Evolutionary conservation across 1,140 invertebrate genomes (phyloP), one percentile per base, ranked within the genome.

Genomic region (Drosophila triauraria): DNA sequence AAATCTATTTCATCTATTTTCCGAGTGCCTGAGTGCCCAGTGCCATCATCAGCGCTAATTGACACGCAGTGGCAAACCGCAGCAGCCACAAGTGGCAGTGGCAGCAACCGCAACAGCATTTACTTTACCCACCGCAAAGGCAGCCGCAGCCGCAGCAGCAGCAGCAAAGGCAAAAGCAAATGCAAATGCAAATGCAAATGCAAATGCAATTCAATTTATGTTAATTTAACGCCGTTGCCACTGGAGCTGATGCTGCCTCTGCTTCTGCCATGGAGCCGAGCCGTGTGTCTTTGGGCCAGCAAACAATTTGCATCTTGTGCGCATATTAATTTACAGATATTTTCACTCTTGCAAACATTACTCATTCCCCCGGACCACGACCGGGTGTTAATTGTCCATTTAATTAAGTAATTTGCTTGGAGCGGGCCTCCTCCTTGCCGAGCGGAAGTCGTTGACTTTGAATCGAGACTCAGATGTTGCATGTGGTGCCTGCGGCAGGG

Each of bases 121-220:
- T 68, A 77, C 74, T 69, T 54, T 54, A 35, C 32, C 40, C 17
- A 65, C 62, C 62, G 62, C 40, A 64, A 54, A 54, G 84, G 58
- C 83, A 70, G 77, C 79, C 67, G 70, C 63, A 79, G 62, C 69
- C 83, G 58, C 84, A 70, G 79, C 81, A 77, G 64, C 61, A 62
- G 68, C 72, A 60, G 70, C 82, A 83, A 88, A 77, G 76, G 79
- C 77, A 76, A 43, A 43, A 6, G 69, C 84, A 87, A 87, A 88
- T 80, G 87, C 87, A 92, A 20, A 20, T 20, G 20, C 20, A 92
- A 20, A 20, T 20, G 20, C 20, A 20, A 87, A 88, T 87, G 86
- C 84, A 92, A 92, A 92, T 92, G 91, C 91, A 92, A 92, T 92
- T 92, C 91, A 92, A 92, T 92, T 92, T 91, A 90, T 87, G 84